Evolutionary conservation across 2,113 vertebrate genomes (phyloP).

Genomic region (Leucopsar rothschildi): DNA sequence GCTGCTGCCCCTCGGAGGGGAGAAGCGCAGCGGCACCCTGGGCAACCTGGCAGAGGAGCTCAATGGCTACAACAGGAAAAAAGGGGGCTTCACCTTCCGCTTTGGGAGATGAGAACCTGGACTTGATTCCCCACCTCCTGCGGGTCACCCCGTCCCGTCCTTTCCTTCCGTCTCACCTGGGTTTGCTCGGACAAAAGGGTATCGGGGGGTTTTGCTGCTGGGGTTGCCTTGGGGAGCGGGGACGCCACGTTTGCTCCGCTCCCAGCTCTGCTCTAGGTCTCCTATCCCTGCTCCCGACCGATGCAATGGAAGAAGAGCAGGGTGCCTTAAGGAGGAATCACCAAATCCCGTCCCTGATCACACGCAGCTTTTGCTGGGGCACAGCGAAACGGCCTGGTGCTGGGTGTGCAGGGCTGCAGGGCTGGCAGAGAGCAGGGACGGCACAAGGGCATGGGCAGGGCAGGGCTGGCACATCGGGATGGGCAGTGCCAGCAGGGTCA

Average conservation of each 20-base stretch:
- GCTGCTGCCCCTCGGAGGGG: not conserved
- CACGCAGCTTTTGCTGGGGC: not conserved
- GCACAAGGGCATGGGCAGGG: not conserved
- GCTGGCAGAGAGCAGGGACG: not conserved
- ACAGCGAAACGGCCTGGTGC: not conserved
- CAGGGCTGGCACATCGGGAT: fast-evolving
- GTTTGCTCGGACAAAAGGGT: not conserved
- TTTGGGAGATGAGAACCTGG: slow-evolving; percentile 61
- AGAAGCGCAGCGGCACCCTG: not conserved
- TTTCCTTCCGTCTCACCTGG: not conserved
- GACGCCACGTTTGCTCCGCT: fast-evolving
- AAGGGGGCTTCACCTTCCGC: slow-evolving; percentile 73
- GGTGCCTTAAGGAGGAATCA: not conserved
- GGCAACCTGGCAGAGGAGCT: slow-evolving; percentile 65
- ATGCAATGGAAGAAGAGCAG: not conserved
- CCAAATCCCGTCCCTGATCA: not conserved
- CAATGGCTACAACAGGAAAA: slow-evolving; percentile 62
- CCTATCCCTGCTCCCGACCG: fast-evolving
- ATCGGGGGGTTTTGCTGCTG: not conserved
- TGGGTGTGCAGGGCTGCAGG: not conserved
- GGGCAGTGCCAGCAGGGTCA: not conserved
- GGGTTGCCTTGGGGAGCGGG: not conserved
- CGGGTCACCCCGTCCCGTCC: not conserved
- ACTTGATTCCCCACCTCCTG: not conserved
- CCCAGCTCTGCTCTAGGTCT: not conserved